These are phyloP conservation scores for Tragelaphus buxtoni DNA, from an alignment of 2,113 vertebrate genomes.

Conservation along the genomic window DNA sequence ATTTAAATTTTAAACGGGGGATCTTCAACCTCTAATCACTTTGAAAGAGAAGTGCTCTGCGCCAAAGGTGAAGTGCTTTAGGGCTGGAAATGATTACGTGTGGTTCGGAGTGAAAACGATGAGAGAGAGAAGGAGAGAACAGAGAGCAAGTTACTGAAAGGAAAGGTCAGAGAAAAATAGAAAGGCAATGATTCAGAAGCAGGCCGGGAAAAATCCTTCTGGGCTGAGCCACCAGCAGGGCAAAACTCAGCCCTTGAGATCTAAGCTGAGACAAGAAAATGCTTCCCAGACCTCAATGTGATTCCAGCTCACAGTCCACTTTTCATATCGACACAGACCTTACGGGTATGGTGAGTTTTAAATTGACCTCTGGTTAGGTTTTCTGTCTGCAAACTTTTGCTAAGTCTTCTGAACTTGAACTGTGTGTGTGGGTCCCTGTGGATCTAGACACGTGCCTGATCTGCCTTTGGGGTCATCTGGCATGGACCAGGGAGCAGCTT, in stretches of 20 bases:
- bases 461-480: background rate
- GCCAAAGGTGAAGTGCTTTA: constrained; percentile 80
- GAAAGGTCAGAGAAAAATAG: background rate
- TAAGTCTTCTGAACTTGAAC: background rate
- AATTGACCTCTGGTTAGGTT: background rate
- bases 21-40: constrained; percentile 85
- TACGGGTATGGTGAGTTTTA: background rate
- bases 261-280: rapidly evolving
- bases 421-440: rapidly evolving
- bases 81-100: constrained; percentile 75
- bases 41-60: constrained; percentile 83
- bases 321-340: background rate
- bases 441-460: background rate
- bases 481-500: background rate
- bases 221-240: background rate
- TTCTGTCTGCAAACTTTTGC: background rate
- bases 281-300: rapidly evolving
- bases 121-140: background rate
- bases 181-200: background rate
- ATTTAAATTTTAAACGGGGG: constrained; percentile 85
- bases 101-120: constrained; percentile 36
- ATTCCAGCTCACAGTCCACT: background rate
- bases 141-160: background rate
- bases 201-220: rapidly evolving
- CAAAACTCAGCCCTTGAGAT: background rate